Base-by-base conservation (phyloP, 2,797 vertebrate genomes). In the Synanceia verrucosa region DNA sequence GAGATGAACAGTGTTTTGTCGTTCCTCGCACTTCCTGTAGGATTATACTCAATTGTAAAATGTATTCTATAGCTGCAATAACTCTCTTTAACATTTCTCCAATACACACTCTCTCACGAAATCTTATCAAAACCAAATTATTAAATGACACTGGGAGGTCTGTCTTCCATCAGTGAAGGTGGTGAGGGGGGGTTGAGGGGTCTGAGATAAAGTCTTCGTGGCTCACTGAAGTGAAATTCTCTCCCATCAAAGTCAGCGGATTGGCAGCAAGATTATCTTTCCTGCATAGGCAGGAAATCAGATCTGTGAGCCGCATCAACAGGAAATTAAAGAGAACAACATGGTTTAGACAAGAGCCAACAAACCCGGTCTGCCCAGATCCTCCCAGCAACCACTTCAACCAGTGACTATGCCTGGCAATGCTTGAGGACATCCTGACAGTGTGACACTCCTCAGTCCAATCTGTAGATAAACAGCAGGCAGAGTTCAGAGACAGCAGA, bases 261-360 rank as follows among this genome's bases (percentile, higher is more conserved):
- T 52, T 85, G 88, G 74, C 79, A 72, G 62, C 82, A 47, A 79
- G 79, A 91, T 89, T 84, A 84, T 76, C 52, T 89, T 79, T 88
- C 80, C 73, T 31, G 34, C 52, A 6, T 55, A 65, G 69, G 78
- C 82, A 88, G 92, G 87, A 91, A 93, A 92, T 92, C 85, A 91
- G 72, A 90, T 90, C 88, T 86, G 61, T 47, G 71, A 87, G 86
- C 53, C 58, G 56, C 80, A 89, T 89, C 78, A 84, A 89, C 85
- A 92, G 93, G 92, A 94, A 92, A 92, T 92, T 71, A 92, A 91
- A 90, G 76, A 79, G 80, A 83, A 90, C 82, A 89, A 88, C 86
- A 89, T 69, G 73, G 70, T 84, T 91, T 76, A 84, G 78, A 84
- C 68, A 74, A 86, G 87, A 73, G 52, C 61, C 73, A 84, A 68